A percentile compares a stretch with the other conserved stretches of the same genome.
Conservation (phyloP, 2,888 invertebrate species). For the Cecidostiba fungosa region DNA sequence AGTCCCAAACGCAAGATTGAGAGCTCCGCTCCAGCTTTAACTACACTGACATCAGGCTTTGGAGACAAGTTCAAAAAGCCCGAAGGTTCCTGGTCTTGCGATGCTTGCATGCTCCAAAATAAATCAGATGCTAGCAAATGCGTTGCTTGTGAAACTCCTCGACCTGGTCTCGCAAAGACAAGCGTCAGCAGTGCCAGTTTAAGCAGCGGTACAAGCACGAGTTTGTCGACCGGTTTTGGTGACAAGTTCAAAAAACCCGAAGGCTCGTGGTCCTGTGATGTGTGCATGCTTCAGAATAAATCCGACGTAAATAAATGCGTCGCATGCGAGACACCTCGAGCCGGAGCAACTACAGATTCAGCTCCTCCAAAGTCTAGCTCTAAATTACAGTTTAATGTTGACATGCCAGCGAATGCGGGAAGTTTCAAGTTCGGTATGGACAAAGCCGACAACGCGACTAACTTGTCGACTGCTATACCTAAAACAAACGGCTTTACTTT, state of each 20-base stretch:
- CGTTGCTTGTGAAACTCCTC: conserved; percentile 74
- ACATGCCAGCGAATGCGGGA: conserved; percentile 68
- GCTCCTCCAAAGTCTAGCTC: conserved; percentile 43
- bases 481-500: conserved; percentile 77
- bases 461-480: conserved; percentile 61
- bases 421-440: conserved; percentile 81
- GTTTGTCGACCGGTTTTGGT: conserved; percentile 69
- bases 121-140: conserved; percentile 80
- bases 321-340: conserved; percentile 81
- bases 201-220: background rate
- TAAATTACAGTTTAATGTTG: conserved; percentile 72
- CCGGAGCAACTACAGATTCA: conserved; percentile 12
- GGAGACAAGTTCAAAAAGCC: conserved; percentile 79
- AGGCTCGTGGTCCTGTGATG: conserved; percentile 83
- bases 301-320: conserved; percentile 80
- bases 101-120: conserved; percentile 83
- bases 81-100: conserved; percentile 82
- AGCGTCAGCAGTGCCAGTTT: conserved; percentile 61
- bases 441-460: conserved; percentile 73
- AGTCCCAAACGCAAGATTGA: conserved; percentile 52
- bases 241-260: conserved; percentile 78
- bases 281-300: conserved; percentile 83
- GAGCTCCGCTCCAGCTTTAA: conserved; percentile 24
- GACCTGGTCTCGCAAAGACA: conserved; percentile 55
- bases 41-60: conserved; percentile 66